Base-by-base conservation (phyloP, 2,888 invertebrate genomes). In the Nemurella pictetii region DNA sequence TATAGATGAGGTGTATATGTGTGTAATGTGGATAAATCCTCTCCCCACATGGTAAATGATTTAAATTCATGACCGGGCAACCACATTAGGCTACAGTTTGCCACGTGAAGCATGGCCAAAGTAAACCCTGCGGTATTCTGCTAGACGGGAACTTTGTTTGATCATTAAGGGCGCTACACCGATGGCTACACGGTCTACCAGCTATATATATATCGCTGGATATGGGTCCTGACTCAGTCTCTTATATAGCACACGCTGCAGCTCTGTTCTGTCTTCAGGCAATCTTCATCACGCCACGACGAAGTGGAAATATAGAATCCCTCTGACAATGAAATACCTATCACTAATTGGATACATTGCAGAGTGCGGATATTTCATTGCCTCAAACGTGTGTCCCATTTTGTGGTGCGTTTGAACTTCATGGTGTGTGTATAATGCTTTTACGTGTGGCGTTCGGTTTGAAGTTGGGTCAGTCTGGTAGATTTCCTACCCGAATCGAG, bases 151-250 rank as follows among this genome's bases (percentile, higher is more conserved):
- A 27, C 75, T 75, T 26, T 75, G 75, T 75, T 75, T 75, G 75
- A 75, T 75, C 75, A 75, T 75, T 75, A 75, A 75, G 75, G 75
- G 26, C n/a, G 75, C 27, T 75, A 75, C 75, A 75, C 75, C 3
- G 26, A 25, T 4, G 15, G 26, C n/a, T 20, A 55, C 55, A 20
- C 55, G 55, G 20, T 55, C n/a, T n/a, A n/a, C n/a, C n/a, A n/a
- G 12, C 55, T 55, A 7, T 55, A 20, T 20, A 7, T 20, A 15
- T 12, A 12, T 12, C 2, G 20, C 55, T 20, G 20, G 55, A n/a
- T 55, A 12, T 55, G 55, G 55, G 55, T 7, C 55, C 20, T 12
- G 55, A 55, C 9, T 20, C 55, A 20, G 55, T n/a, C n/a, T n/a
- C n/a, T n/a, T n/a, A n/a, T n/a, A n/a, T n/a, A n/a, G n/a, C n/a